These are phyloP conservation scores for Phymastichus coffea DNA, from an alignment of 1,140 invertebrate genomes.

Conservation along the genomic window DNA sequence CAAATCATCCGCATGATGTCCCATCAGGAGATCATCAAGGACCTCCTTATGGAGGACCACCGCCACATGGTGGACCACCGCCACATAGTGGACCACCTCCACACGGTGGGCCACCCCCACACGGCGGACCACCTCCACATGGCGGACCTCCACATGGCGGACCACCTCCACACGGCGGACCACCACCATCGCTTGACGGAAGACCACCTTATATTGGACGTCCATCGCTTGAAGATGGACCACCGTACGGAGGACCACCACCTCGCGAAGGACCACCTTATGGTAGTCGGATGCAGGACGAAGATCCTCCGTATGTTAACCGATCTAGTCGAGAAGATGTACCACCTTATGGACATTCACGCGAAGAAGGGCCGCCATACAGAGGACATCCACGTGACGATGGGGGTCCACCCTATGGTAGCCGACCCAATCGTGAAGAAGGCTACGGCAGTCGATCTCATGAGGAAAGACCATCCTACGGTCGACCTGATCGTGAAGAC, in stretches of 20 bases:
- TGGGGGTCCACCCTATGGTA: not conserved
- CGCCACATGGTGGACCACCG: not conserved
- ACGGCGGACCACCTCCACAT: slow-evolving; percentile 33
- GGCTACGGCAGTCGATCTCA: not conserved
- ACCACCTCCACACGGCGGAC: not conserved
- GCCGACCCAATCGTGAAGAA: not conserved
- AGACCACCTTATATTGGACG: no score
- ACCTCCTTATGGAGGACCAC: not conserved
- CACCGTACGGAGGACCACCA: not conserved
- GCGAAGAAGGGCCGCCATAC: not conserved
- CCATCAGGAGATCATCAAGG: not conserved
- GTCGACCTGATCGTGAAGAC: no score
- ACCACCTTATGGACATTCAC: not conserved
- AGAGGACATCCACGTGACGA: not conserved
- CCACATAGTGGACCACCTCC: slow-evolving; percentile 10
- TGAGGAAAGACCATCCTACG: no score
- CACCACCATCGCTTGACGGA: not conserved
- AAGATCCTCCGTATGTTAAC: not conserved
- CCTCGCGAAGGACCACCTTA: not conserved
- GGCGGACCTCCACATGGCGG: slow-evolving; percentile 36
- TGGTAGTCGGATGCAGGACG: no score
- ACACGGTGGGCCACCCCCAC: not conserved
- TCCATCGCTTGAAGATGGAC: no score
- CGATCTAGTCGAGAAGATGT: not conserved
- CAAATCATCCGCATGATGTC: not conserved